A percentile compares a stretch with the other conserved stretches of the same genome.
These are phyloP conservation scores for Himalopsyche tibetana DNA, from an alignment of 2,888 invertebrate genomes.

Conservation along the genomic window DNA sequence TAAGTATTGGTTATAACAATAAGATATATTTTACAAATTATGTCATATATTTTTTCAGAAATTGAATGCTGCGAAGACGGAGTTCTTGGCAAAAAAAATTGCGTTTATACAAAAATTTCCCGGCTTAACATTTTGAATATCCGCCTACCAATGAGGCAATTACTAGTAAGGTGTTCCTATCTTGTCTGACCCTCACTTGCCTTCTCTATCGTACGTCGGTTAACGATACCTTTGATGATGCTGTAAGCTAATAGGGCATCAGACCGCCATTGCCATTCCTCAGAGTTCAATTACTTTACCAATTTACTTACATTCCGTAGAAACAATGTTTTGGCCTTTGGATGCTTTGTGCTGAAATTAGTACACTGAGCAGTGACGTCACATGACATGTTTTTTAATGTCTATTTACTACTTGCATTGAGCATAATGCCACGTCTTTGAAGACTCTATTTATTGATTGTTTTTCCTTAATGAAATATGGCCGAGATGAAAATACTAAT, in stretches of 20 bases:
- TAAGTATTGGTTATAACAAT: too few relatives aligned
- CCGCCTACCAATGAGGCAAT: slow-evolving; percentile 44
- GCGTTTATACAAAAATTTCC: neutral
- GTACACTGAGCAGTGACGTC: neutral
- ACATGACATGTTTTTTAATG: neutral
- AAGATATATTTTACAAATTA: too few relatives aligned
- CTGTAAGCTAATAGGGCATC: slow-evolving; percentile 54
- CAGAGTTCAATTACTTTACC: slow-evolving; percentile 57
- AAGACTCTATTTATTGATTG: too few relatives aligned
- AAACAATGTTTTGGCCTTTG: slow-evolving; percentile 48
- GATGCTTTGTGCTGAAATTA: neutral
- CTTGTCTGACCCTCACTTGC: slow-evolving; percentile 14
- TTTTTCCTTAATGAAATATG: too few relatives aligned
- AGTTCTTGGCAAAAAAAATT: neutral
- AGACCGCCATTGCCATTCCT: slow-evolving; percentile 53
- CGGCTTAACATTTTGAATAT: slow-evolving; percentile 8
- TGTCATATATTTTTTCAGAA: too few relatives aligned
- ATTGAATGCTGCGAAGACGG: too few relatives aligned
- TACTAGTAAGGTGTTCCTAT: slow-evolving; percentile 41
- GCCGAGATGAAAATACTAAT: too few relatives aligned
- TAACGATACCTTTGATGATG: slow-evolving; percentile 59
- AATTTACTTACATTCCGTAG: slow-evolving; percentile 49
- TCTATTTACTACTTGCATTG: too few relatives aligned
- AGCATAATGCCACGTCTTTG: too few relatives aligned
- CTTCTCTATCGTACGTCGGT: slow-evolving; percentile 43